Conservation (phyloP, 2,113 vertebrate genomes). For the Pyxicephalus adspersus region DNA sequence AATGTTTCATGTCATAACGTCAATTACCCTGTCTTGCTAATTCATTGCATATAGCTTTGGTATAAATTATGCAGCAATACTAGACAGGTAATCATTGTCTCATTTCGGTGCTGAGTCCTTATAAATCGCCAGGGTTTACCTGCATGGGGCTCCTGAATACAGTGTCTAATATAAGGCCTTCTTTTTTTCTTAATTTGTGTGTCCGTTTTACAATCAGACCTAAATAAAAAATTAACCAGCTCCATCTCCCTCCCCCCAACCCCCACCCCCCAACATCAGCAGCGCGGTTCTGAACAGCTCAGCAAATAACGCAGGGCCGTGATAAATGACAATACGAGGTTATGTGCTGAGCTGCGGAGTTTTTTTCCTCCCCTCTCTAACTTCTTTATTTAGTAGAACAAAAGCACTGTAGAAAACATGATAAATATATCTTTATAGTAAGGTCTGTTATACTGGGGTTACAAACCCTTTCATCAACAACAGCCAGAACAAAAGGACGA, state of each 20-base stretch:
- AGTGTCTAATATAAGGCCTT: not conserved
- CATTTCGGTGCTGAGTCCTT: no score
- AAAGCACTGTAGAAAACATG: slow-evolving; percentile 54
- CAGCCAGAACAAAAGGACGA: slow-evolving; percentile 18
- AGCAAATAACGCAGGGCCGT: slow-evolving; percentile 47
- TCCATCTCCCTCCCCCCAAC: not conserved
- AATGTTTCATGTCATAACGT: no score
- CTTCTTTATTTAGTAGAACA: slow-evolving; percentile 57
- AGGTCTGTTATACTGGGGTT: slow-evolving; percentile 25
- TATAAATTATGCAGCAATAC: no score
- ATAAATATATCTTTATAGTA: slow-evolving; percentile 55
- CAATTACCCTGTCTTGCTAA: no score
- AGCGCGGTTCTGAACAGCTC: slow-evolving; percentile 41
- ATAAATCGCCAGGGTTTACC: no score
- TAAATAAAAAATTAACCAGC: slow-evolving; percentile 50
- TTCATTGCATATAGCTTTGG: no score
- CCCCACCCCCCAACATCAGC: not conserved
- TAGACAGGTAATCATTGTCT: no score
- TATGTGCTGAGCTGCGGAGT: slow-evolving; percentile 55
- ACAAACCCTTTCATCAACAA: slow-evolving; percentile 36
- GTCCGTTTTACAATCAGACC: slow-evolving; percentile 15
- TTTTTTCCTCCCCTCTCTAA: slow-evolving; percentile 49
- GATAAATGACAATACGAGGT: slow-evolving; percentile 53
- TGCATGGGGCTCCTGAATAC: no score
- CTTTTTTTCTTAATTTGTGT: slow-evolving; percentile 1